Evolutionary conservation across 2,797 vertebrate species (phyloP), one percentile per base, ranked within the genome.

Genomic region (Miichthys miiuy): DNA sequence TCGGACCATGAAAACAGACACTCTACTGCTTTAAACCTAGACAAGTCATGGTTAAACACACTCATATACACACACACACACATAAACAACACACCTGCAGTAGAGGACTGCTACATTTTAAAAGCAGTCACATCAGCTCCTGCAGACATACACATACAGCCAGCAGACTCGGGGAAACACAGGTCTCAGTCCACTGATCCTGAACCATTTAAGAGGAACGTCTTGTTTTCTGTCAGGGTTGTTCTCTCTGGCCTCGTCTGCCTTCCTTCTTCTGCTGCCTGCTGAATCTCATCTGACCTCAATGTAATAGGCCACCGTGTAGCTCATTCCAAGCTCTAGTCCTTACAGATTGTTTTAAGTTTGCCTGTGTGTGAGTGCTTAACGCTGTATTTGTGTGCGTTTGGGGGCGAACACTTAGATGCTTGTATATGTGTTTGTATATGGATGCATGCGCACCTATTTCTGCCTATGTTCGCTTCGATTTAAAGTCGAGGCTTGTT

Each of bases 401-500:
- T 74, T 63, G 56, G 34, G 34, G 55, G 20, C 5, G 41, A 77
- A 69, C 82, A 73, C 81, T 87, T 68, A 62, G 41, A 81, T 51
- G 77, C 55, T 51, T 69, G 67, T 65, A 41, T 72, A 79, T 75
- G 67, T 68, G 14, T 88, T 77, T 79, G 82, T 75, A 75, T 87
- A 85, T 77, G 63, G 72, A 83, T 87, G 68, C 76, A 47, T 54
- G 55, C 73, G 70, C 86, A 77, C 86, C 82, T 80, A 58, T 70
- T 75, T 75, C 71, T 85, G 82, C 81, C 70, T 84, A 80, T 87
- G 83, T 88, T 91, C 83, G 78, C 83, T 88, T 92, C 78, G 89
- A 89, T 93, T 92, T 94, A 91, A 95, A 93, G 90, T 88, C 84
- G 62, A 72, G 74, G 83, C 88, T 90, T 92, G 95, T 96, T 95